Evolutionary conservation across 2,113 vertebrate species (phyloP).

Genomic region (Todiramphus chloris): DNA sequence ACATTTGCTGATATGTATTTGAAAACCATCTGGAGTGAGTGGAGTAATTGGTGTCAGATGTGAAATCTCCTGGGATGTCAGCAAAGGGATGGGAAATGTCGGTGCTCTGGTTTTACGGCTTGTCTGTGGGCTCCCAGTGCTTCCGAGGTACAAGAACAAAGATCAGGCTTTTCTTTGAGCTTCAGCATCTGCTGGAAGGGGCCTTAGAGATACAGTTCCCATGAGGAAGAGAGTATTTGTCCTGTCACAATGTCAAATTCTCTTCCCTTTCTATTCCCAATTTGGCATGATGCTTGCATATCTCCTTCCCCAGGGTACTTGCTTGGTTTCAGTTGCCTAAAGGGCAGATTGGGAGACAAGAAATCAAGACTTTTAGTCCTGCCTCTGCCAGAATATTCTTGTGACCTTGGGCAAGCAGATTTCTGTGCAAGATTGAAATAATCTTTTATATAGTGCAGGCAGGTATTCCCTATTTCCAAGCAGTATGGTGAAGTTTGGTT

Average conservation of each 20-base stretch:
- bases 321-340: conserved; percentile 1
- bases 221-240: conserved; percentile 40
- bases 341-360: conserved; percentile 21
- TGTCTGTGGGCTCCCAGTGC: background rate
- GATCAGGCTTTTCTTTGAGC: conserved; percentile 27
- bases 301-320: conserved; percentile 26
- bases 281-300: background rate
- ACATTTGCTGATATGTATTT: background rate
- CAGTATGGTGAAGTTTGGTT: background rate
- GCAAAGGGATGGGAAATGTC: background rate
- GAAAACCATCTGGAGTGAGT: background rate
- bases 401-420: conserved; percentile 17
- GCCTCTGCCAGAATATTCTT: background rate
- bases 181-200: conserved; percentile 2
- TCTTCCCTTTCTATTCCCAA: background rate
- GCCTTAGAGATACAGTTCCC: conserved; percentile 8
- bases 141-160: conserved; percentile 25
- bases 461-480: background rate
- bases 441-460: background rate
- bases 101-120: conserved; percentile 1
- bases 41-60: background rate
- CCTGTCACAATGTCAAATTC: conserved; percentile 50
- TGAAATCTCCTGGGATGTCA: background rate
- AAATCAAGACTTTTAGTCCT: conserved; percentile 11
- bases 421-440: conserved; percentile 12